These are phyloP conservation scores for Pseudopodoces humilis DNA, from an alignment of 2,113 vertebrate genomes.

Conservation along the genomic window DNA sequence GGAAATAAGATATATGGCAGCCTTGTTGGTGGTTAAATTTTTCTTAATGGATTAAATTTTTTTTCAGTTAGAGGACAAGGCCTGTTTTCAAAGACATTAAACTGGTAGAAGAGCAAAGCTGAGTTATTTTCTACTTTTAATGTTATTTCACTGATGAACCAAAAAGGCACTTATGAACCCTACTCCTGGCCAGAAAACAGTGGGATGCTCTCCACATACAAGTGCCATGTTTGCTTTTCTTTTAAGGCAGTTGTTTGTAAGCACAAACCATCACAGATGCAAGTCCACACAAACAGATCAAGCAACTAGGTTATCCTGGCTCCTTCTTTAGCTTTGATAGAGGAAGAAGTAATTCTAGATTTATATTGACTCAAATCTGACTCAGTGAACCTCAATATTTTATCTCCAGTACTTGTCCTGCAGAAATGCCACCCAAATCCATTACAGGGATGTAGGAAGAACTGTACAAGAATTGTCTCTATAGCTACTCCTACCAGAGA, in stretches of 20 bases:
- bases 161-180: not conserved
- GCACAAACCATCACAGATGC: not conserved
- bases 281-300: not conserved
- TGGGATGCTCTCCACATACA: not conserved
- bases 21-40: not conserved
- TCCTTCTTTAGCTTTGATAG: not conserved
- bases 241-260: not conserved
- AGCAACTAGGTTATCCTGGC: not conserved
- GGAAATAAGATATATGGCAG: not conserved
- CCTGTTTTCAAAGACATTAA: not conserved
- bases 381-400: not conserved
- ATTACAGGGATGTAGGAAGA: not conserved
- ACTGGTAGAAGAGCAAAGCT: not conserved
- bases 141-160: not conserved
- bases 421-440: not conserved
- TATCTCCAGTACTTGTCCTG: not conserved
- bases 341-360: not conserved
- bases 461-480: no score
- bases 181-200: not conserved
- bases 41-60: not conserved
- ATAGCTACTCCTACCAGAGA: not conserved
- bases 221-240: rapidly evolving
- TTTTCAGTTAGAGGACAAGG: not conserved
- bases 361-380: not conserved
- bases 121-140: not conserved